Evolutionary conservation across 1,140 invertebrate species (phyloP).

Genomic region (Laupala kohalensis): DNA sequence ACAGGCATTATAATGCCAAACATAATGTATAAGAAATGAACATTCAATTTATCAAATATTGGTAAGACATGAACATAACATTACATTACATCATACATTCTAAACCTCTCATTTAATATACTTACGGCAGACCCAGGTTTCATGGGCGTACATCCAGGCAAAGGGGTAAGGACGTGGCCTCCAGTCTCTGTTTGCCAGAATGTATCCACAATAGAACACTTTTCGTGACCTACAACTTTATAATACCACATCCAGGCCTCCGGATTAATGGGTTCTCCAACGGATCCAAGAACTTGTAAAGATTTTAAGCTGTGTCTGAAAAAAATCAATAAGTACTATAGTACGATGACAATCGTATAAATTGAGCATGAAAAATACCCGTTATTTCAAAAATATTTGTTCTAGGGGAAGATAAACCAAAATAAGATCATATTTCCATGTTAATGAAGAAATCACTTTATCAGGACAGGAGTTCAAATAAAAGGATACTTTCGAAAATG

Average conservation of each 20-base stretch:
- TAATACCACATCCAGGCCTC: conserved; percentile 98
- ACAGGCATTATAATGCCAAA: no score
- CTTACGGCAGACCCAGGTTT: conserved; percentile 94
- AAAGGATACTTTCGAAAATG: no score
- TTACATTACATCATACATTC: neutral
- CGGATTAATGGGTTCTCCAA: conserved; percentile 95
- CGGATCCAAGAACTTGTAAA: conserved; percentile 78
- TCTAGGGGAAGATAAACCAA: neutral
- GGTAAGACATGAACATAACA: neutral
- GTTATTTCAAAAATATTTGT: neutral
- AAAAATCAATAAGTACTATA: neutral
- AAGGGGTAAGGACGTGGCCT: conserved; percentile 82
- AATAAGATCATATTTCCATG: no score
- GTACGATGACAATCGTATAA: neutral
- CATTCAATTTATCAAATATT: neutral
- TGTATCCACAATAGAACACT: conserved; percentile 88
- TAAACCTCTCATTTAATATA: no score
- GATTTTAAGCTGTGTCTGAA: conserved; percentile 37
- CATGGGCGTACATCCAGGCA: conserved; percentile 88
- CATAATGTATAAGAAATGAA: no score
- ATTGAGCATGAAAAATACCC: neutral
- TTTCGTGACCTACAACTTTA: conserved; percentile 63
- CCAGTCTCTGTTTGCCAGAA: conserved; percentile 99
- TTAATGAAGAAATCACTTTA: no score
- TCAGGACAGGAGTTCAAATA: no score